Evolutionary conservation across 2,797 vertebrate species (phyloP), one percentile per base, ranked within the genome.

Genomic region (Sebastes iracundus): DNA sequence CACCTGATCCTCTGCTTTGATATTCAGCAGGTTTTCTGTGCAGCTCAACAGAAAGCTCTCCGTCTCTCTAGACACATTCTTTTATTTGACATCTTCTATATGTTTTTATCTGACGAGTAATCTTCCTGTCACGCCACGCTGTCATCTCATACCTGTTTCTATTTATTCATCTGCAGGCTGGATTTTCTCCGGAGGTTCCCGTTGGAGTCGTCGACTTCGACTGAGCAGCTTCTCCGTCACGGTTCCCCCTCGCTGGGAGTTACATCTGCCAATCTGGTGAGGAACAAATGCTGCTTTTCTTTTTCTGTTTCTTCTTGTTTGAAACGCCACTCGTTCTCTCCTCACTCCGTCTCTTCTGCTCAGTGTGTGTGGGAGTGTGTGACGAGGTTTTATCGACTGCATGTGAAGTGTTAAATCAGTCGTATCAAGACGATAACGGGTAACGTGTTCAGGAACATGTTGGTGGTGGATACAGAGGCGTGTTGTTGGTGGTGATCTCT

Each of bases 231-330:
- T 53, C 56, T 82, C 28, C 49, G 18, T 77, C 78, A 60, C 83
- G 13, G 2, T 63, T 78, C 72, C 11, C 25, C 73, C 52, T 35
- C 68, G 2, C 75, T 75, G 73, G 77, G 81, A 77, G 80, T 79
- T 74, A 60, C 60, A 49, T 84, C 74, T 76, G 79, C 13, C 2
- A 77, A 66, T 81, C 87, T 88, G 90, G 90, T 92, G 73, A 93
- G 89, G 25, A 83, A 49, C 62, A 27, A 35, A 33, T 6, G 35
- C 61, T 46, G 11, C 10, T 18, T 12, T 62, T 33, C 46, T 46
- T 0, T 46, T 18, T 49, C 46, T 22, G 33, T 35, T 42, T 12
- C 8, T 16, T 5, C 28, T 2, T 2, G 7, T 7, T 70, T 66
- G 30, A 49, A 4, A 23, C 33, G 58, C 61, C 25, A 35, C 65